These are phyloP conservation scores for Microctonus aethiopoides DNA, from an alignment of 2,888 invertebrate genomes.

Conservation along the genomic window DNA sequence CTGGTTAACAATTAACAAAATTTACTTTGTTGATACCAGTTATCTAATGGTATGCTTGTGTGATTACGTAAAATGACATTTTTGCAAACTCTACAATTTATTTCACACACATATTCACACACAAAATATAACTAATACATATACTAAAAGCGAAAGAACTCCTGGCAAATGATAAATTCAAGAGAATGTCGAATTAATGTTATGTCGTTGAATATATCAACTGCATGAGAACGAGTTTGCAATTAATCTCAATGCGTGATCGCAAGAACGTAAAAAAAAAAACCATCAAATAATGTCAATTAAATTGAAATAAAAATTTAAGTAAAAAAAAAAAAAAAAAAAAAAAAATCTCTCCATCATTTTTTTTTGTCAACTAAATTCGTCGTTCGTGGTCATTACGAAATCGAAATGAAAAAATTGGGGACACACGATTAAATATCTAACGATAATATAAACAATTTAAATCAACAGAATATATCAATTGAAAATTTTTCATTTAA, in stretches of 20 bases:
- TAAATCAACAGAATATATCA: not conserved
- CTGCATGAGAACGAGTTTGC: constrained; percentile 20
- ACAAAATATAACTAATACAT: constrained; percentile 1
- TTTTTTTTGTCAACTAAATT: no score
- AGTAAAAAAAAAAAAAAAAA: not conserved
- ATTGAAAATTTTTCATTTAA: no score
- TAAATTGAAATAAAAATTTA: not conserved
- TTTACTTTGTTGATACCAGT: constrained; percentile 54
- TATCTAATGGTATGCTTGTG: constrained; percentile 47
- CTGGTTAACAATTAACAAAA: constrained; percentile 40
- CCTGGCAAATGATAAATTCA: constrained; percentile 4
- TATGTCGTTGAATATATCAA: constrained; percentile 18
- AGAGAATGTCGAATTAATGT: constrained; percentile 19
- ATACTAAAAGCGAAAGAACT: not conserved
- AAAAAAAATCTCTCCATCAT: no score
- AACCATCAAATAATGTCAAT: not conserved
- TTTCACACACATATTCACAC: not conserved
- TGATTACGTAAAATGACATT: constrained; percentile 59
- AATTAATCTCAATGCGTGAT: constrained; percentile 12
- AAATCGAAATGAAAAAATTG: no score
- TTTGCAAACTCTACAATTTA: constrained; percentile 46
- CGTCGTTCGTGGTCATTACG: no score
- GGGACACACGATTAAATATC: no score
- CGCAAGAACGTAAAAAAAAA: not conserved
- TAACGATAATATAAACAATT: not conserved